Conservation (phyloP, 2,888 invertebrate species). For the Cerastoderma edule region DNA sequence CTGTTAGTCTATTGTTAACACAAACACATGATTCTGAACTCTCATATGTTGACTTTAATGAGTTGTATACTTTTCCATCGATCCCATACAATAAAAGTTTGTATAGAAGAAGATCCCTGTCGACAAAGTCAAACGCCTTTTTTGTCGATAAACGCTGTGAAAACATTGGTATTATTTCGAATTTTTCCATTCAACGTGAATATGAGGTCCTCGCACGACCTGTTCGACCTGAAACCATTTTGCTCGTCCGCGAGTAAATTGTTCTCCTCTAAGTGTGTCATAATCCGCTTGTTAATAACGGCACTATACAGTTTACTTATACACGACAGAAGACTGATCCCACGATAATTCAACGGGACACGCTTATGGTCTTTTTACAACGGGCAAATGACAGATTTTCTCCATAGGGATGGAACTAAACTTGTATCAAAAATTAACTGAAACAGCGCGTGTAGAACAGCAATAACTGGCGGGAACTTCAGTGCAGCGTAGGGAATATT, state of each 20-base stretch:
- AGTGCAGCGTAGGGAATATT: constrained; percentile 28
- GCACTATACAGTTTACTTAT: constrained; percentile 43
- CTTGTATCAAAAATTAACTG: neutral
- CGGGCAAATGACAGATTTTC: constrained; percentile 22
- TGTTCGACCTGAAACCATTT: constrained; percentile 30
- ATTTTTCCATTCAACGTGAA: constrained; percentile 30
- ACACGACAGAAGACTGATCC: constrained; percentile 30
- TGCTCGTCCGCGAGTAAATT: constrained; percentile 28
- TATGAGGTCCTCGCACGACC: constrained; percentile 44
- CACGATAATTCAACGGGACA: constrained; percentile 21
- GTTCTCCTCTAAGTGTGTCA: constrained; percentile 19
- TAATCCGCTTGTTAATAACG: constrained; percentile 28
- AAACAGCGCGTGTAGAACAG: neutral
- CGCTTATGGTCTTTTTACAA: constrained; percentile 21
- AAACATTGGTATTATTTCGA: constrained; percentile 10
- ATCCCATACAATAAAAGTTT: constrained; percentile 31
- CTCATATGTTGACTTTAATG: neutral
- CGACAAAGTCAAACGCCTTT: constrained; percentile 23
- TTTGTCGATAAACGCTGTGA: constrained; percentile 25
- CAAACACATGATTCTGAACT: constrained; percentile 3
- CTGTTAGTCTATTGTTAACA: constrained; percentile 30
- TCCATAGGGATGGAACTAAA: constrained; percentile 8
- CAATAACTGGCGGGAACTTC: constrained; percentile 22
- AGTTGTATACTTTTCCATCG: constrained; percentile 37
- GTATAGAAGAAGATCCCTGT: constrained; percentile 35